Evolutionary conservation across 2,888 invertebrate genomes (phyloP).

Genomic region (Agrotis exclamationis): DNA sequence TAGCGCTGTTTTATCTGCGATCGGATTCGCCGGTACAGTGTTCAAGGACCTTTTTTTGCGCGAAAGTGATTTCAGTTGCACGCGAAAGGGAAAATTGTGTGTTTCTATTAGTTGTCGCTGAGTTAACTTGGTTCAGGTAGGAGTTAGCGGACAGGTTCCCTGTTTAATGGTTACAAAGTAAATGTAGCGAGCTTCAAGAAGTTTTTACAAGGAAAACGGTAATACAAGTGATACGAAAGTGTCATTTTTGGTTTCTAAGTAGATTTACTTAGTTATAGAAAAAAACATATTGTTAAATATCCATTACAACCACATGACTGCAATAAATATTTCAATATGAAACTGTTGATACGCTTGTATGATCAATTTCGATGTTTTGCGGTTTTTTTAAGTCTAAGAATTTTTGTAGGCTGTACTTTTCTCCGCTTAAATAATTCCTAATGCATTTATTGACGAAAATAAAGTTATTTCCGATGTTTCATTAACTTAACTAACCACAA

Average conservation of each 20-base stretch:
- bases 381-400: neutral
- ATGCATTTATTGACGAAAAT: neutral
- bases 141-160: neutral
- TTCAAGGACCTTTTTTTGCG: constrained; percentile 55
- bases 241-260: neutral
- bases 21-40: constrained; percentile 57
- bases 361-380: no score
- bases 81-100: constrained; percentile 61
- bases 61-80: constrained; percentile 63
- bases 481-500: neutral
- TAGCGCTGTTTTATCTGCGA: constrained; percentile 62
- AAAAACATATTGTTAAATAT: neutral
- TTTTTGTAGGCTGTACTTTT: neutral
- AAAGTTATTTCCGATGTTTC: neutral
- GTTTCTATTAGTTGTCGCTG: constrained; percentile 57
- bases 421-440: neutral
- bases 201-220: neutral
- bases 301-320: no score
- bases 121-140: constrained; percentile 12
- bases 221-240: neutral
- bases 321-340: no score
- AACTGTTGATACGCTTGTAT: no score
- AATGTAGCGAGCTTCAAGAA: neutral
- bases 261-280: neutral
- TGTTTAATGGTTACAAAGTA: constrained; percentile 9